phyloP scores from a whole-genome alignment of 2,888 invertebrate genomes.

The Cryptocephalus primarius region DNA sequence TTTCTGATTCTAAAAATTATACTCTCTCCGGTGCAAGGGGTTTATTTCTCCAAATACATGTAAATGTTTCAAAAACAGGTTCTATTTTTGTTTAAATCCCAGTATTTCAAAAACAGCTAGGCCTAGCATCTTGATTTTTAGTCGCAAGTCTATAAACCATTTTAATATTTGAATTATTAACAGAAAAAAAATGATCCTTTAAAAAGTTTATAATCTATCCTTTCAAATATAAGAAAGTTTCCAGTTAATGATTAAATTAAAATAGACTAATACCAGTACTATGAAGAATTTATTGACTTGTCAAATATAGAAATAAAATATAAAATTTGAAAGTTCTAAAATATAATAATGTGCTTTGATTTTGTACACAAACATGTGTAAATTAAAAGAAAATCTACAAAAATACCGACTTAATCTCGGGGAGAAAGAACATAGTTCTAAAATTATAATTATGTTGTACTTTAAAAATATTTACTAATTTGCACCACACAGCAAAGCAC shows the following conservation, averaged over 20 bases:
- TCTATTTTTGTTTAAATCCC: no score
- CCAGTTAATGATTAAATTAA: background rate
- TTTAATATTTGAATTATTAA: no score
- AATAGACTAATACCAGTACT: slow-evolving; percentile 4
- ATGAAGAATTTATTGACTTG: slow-evolving; percentile 23
- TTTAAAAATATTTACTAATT: slow-evolving; percentile 14
- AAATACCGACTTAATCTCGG: slow-evolving; percentile 16
- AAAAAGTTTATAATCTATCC: no score
- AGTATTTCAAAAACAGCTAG: no score
- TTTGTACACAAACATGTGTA: slow-evolving; percentile 13
- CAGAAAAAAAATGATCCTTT: no score
- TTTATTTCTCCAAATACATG: no score
- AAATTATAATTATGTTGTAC: slow-evolving; percentile 13
- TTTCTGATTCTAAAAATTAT: no score
- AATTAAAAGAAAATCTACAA: slow-evolving; percentile 17
- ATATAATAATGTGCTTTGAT: slow-evolving; percentile 17
- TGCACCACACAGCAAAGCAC: slow-evolving; percentile 16
- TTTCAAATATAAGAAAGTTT: no score
- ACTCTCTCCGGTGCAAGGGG: no score
- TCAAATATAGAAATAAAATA: slow-evolving; percentile 22
- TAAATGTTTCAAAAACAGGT: no score
- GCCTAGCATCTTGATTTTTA: no score
- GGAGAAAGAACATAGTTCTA: slow-evolving; percentile 3
- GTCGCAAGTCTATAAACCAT: no score
- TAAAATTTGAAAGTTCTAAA: slow-evolving; percentile 18